Evolutionary conservation across 2,888 invertebrate species (phyloP).

Genomic region (Latrodectus elegans): DNA sequence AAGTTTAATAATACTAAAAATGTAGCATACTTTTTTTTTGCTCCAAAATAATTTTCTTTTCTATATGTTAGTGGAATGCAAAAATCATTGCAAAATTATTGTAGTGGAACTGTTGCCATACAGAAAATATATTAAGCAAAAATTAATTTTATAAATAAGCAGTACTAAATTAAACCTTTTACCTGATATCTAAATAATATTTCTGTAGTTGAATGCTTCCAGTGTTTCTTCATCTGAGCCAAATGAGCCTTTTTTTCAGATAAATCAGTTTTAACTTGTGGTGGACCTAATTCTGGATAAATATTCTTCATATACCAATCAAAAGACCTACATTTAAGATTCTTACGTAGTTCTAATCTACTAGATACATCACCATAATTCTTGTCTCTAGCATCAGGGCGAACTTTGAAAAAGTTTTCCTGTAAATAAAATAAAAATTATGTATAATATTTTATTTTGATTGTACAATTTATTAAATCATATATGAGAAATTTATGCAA

Average conservation of each 20-base stretch:
- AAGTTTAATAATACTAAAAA: too few relatives aligned
- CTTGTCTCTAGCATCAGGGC: slow-evolving; percentile 78
- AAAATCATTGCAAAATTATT: too few relatives aligned
- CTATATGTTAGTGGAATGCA: too few relatives aligned
- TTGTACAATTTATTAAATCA: too few relatives aligned
- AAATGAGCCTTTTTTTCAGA: slow-evolving; percentile 86
- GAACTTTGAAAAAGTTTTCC: slow-evolving; percentile 84
- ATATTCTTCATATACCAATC: slow-evolving; percentile 90
- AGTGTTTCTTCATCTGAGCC: slow-evolving; percentile 74
- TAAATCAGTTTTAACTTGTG: slow-evolving; percentile 75
- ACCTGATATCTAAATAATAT: slow-evolving; percentile 73
- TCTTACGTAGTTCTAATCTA: slow-evolving; percentile 82
- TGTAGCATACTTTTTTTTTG: too few relatives aligned
- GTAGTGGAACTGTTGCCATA: too few relatives aligned
- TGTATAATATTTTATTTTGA: too few relatives aligned
- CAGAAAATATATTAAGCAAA: too few relatives aligned
- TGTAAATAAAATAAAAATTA: slow-evolving; percentile 73
- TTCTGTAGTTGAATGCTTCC: slow-evolving; percentile 44
- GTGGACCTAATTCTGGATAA: slow-evolving; percentile 84
- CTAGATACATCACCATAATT: slow-evolving; percentile 87
- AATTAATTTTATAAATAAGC: too few relatives aligned
- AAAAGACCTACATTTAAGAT: slow-evolving; percentile 86
- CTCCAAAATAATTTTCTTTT: too few relatives aligned
- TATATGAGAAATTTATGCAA: too few relatives aligned
- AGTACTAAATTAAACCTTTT: not conserved